Percentiles rank a stretch among this genome's conserved stretches.
These are phyloP conservation scores for Strix uralensis DNA, from an alignment of 2,113 vertebrate genomes.

Conservation along the genomic window DNA sequence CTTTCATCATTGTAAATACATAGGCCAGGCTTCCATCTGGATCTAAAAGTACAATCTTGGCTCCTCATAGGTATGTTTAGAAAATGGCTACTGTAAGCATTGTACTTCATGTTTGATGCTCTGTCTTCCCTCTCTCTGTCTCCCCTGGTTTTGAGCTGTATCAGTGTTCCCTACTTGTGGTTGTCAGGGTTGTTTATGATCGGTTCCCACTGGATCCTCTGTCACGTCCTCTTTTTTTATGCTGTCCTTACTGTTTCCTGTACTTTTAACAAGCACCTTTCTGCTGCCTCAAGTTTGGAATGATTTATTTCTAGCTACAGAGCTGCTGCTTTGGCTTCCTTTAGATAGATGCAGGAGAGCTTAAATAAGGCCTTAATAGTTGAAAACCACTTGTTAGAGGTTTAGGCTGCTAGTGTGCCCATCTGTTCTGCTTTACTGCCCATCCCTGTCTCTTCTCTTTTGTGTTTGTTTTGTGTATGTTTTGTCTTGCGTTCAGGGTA, in stretches of 20 bases:
- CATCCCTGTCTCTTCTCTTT: background rate
- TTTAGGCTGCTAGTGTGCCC: background rate
- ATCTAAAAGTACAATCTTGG: background rate
- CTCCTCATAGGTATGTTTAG: background rate
- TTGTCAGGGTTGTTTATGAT: background rate
- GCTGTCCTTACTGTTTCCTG: background rate
- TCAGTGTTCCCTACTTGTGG: background rate
- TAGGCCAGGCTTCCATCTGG: background rate
- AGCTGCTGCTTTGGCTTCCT: background rate
- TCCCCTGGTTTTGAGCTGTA: background rate
- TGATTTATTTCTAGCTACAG: background rate
- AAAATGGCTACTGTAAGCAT: background rate
- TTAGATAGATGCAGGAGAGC: background rate
- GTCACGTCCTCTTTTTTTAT: background rate
- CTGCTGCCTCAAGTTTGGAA: background rate
- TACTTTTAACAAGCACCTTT: background rate
- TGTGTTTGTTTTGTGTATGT: background rate
- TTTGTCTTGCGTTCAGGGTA: background rate
- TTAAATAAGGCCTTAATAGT: background rate
- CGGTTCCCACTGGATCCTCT: background rate
- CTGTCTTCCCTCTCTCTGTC: background rate
- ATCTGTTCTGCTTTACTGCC: background rate
- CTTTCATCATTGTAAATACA: background rate
- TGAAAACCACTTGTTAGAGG: background rate
- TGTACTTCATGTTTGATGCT: background rate